Evolutionary conservation across 2,113 vertebrate genomes (phyloP), one percentile per base, ranked within the genome.

Genomic region (Tychaedon coryphoeus): DNA sequence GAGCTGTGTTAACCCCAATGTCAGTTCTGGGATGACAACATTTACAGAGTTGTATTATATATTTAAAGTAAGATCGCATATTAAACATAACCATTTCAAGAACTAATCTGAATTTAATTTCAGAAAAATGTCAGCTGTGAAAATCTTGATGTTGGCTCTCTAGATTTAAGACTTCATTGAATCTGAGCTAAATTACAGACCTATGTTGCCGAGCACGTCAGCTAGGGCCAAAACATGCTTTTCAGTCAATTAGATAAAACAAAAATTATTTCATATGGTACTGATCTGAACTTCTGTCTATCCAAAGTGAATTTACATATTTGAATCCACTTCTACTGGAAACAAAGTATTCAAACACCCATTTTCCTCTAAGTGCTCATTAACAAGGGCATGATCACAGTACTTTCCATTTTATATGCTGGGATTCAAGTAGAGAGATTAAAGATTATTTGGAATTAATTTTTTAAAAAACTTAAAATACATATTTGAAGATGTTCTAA

Each of bases 161-260:
- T 34, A 34, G 66, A 85, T 70, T 72, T 69, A 45, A 66, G 34
- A 28, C 64, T 79, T 79, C 26, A 3, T 31, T 79, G 50, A 47
- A 24, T 72, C 33, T 38, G 85, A 90, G 42, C 38, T 76, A 33
- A 88, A 76, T 90, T 58, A 65, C 15, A 66, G 82, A 57, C n/a
- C 45, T 76, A 0, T 36, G 26, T 47, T 70, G 64, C 26, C 0
- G 6, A 76, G 73, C 23, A 19, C 1, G 0, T 36, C 58, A 81
- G 71, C 22, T 13, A 28, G 31, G 29, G 19, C 77, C 74, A 85
- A 81, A 64, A 57, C 20, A 29, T 36, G 18, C n/a, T 54, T 75
- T 78, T 82, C 65, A 42, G 60, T 82, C 42, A 50, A 31, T 50
- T 13, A 73, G 42, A 40, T 69, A 24, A 75, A 78, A 26, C 0